These are phyloP conservation scores for Branchipolynoe longqiensis DNA, from an alignment of 2,888 invertebrate genomes.

Conservation along the genomic window DNA sequence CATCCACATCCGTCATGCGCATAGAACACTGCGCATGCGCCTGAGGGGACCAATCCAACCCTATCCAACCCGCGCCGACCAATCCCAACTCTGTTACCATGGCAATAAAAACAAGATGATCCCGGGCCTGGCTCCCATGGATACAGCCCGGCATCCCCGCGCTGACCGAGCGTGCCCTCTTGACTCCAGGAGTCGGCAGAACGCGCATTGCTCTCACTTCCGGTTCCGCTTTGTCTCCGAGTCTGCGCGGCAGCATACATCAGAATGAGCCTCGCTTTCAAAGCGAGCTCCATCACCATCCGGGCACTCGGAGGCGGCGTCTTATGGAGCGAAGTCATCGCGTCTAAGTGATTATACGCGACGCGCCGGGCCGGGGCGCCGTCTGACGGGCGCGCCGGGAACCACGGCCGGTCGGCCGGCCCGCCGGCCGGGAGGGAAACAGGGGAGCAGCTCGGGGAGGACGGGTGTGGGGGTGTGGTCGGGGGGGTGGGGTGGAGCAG, in stretches of 20 bases:
- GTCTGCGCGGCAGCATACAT: neutral
- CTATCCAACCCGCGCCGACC: neutral
- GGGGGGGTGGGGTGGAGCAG: too few relatives aligned
- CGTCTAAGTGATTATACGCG: constrained; percentile 30
- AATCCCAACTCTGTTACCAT: constrained; percentile 18
- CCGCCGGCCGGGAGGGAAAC: too few relatives aligned
- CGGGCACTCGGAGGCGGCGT: neutral
- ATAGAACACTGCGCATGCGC: too few relatives aligned
- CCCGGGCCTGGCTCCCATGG: neutral
- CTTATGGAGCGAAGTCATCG: neutral
- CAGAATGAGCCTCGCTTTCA: constrained; percentile 15
- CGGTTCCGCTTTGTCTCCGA: neutral
- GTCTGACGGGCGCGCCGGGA: too few relatives aligned
- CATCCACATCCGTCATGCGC: too few relatives aligned
- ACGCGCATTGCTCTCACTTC: neutral
- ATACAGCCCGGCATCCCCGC: neutral
- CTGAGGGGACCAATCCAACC: neutral
- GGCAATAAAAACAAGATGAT: constrained; percentile 20
- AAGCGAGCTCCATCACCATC: neutral
- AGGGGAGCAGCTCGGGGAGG: too few relatives aligned
- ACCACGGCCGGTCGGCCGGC: too few relatives aligned
- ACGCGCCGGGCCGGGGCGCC: neutral
- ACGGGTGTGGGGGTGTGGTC: too few relatives aligned
- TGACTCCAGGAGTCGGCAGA: neutral
- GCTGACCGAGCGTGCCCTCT: neutral